These are phyloP conservation scores for Cephus rjabovi DNA, from an alignment of 2,888 invertebrate species.

Conservation along the genomic window DNA sequence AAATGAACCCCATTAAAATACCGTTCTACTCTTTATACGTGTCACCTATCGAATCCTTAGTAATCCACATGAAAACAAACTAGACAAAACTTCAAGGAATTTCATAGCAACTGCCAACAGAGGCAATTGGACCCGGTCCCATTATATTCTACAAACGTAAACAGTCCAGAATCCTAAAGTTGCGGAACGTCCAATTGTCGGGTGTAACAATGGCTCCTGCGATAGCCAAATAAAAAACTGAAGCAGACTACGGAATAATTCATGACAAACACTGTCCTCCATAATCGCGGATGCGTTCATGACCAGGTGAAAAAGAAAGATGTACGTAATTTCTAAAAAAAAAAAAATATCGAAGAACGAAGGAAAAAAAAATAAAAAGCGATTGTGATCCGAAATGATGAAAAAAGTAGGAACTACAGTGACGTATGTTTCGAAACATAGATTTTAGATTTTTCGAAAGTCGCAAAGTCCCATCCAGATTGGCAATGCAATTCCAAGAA, in stretches of 20 bases:
- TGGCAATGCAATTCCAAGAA: background rate
- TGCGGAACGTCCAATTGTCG: background rate
- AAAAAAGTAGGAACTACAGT: background rate
- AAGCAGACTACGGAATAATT: background rate
- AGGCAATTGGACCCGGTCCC: background rate
- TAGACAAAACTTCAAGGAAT: background rate
- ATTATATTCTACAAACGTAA: background rate
- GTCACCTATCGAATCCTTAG: background rate
- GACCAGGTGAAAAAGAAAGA: background rate
- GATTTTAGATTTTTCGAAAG: background rate
- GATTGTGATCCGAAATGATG: background rate
- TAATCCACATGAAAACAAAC: background rate
- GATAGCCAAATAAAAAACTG: background rate
- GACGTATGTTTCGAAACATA: background rate
- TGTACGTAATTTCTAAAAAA: background rate
- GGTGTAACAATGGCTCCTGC: background rate
- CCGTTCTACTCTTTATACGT: background rate
- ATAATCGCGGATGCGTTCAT: background rate
- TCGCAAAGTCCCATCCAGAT: background rate
- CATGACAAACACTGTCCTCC: background rate
- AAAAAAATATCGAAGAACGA: background rate
- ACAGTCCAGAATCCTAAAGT: background rate
- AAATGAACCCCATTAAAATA: slow-evolving; percentile 27
- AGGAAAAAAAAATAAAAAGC: background rate
- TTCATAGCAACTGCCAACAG: background rate